Percentiles rank a stretch among this genome's conserved stretches.
Conservation (phyloP, 2,113 vertebrate species). For the Mormyrus lacerda region DNA sequence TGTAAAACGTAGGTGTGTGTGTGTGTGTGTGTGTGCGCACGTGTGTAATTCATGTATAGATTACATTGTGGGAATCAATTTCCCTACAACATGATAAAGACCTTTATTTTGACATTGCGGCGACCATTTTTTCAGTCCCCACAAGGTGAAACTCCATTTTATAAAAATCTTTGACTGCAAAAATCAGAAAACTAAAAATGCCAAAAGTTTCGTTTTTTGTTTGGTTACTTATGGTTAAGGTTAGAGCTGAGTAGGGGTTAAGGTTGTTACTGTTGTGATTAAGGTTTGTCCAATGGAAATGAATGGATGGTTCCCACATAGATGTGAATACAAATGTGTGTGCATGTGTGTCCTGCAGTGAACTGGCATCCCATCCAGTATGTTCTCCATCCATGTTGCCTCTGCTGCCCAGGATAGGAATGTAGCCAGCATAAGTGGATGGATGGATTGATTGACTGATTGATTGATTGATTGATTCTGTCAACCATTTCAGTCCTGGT, state of each 20-base stretch:
- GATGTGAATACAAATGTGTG: conserved; percentile 29
- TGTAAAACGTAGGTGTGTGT: no score
- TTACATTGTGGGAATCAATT: no score
- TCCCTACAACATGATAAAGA: no score
- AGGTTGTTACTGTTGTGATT: neutral
- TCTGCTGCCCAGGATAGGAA: neutral
- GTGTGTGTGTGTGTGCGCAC: no score
- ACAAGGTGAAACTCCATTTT: neutral
- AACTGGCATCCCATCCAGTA: neutral
- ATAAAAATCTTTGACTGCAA: neutral
- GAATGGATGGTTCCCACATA: neutral
- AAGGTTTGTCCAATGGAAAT: neutral
- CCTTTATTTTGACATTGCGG: no score
- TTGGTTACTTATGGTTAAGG: neutral
- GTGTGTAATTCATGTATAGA: no score
- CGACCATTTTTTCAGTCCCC: neutral
- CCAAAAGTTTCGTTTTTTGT: neutral
- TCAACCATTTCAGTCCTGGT: neutral
- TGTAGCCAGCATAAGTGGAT: neutral
- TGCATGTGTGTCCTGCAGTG: conserved; percentile 9
- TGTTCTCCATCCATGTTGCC: neutral
- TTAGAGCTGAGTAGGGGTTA: neutral
- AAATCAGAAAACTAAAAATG: neutral
- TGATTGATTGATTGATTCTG: neutral
- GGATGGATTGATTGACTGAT: neutral